Conservation (phyloP, 2,113 vertebrate species). For the Castor canadensis region DNA sequence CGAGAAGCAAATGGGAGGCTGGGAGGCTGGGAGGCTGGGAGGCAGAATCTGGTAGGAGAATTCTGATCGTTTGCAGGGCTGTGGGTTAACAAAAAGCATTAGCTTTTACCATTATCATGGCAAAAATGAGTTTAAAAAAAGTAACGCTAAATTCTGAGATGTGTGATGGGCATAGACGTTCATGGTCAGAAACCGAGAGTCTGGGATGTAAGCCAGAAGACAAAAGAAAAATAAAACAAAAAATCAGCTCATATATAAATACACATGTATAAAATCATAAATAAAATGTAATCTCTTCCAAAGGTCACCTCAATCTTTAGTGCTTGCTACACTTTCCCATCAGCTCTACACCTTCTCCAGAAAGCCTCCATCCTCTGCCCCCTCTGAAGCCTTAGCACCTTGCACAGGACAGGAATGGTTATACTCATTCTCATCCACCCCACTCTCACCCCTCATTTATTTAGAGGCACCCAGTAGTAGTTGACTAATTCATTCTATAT, state of each 20-base stretch:
- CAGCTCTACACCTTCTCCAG: no score
- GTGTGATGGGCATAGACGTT: no score
- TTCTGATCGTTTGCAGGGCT: not conserved
- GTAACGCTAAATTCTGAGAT: not conserved
- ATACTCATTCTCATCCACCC: no score
- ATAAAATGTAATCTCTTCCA: not conserved
- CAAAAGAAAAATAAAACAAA: not conserved
- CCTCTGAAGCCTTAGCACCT: no score
- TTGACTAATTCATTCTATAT: no score
- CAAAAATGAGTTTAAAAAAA: not conserved
- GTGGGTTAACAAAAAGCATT: not conserved
- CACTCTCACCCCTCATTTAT: no score
- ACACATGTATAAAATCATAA: not conserved
- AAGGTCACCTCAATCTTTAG: not conserved
- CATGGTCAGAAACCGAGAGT: no score
- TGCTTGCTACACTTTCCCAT: no score
- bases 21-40: no score
- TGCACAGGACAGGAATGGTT: no score
- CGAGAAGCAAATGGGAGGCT: not conserved
- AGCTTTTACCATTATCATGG: not conserved
- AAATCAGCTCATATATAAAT: not conserved
- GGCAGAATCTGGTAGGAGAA: not conserved
- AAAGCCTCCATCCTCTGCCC: no score
- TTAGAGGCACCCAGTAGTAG: no score
- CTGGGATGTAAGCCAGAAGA: not conserved